phyloP scores from a whole-genome alignment of 2,113 vertebrate species.

The Archilochus colubris region DNA sequence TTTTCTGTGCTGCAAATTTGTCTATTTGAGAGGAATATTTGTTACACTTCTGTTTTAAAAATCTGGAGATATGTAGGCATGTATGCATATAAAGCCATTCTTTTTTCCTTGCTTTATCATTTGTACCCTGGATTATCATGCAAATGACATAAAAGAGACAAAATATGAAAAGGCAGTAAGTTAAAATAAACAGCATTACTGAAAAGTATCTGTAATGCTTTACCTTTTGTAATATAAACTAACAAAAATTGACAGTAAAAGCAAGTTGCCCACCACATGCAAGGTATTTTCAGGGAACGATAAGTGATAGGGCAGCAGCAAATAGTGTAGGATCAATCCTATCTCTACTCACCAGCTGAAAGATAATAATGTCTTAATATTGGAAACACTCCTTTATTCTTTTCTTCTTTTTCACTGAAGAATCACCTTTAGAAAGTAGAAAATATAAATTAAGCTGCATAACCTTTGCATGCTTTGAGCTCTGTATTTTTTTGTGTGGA shows the following conservation, averaged over 20 bases:
- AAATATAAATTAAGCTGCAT: constrained; percentile 31
- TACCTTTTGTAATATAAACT: neutral
- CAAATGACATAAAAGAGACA: neutral
- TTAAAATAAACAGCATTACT: neutral
- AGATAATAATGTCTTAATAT: neutral
- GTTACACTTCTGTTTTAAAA: neutral
- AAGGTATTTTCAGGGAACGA: neutral
- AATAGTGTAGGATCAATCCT: neutral
- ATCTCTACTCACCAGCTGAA: neutral
- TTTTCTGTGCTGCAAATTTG: neutral
- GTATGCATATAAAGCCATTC: neutral
- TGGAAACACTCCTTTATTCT: neutral
- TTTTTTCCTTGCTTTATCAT: neutral
- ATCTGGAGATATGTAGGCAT: neutral
- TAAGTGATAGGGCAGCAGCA: neutral
- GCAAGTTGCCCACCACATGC: neutral
- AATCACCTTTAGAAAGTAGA: neutral
- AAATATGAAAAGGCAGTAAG: neutral
- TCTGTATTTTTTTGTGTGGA: neutral
- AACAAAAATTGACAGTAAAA: neutral
- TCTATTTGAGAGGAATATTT: neutral
- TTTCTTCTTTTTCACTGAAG: constrained; percentile 5
- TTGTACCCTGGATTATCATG: neutral
- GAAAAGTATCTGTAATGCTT: neutral
- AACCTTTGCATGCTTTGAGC: constrained; percentile 9